Percentiles rank a stretch among this genome's conserved stretches.
phyloP scores from a whole-genome alignment of 2,113 vertebrate species.

The Physeter macrocephalus region DNA sequence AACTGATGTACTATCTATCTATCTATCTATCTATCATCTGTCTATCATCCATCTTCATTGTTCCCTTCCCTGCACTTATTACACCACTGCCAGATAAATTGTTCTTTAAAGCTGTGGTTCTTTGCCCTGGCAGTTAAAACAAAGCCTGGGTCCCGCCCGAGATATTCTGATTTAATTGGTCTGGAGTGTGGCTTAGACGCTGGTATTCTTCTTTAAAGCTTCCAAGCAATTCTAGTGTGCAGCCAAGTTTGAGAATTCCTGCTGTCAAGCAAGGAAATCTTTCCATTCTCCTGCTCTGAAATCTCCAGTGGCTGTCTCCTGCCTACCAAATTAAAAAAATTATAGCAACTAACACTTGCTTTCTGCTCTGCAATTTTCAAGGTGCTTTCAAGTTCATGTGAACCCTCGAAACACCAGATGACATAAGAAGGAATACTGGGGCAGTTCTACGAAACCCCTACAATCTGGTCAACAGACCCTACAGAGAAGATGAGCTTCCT shows the following conservation, averaged over 20 bases:
- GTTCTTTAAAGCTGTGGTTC: neutral
- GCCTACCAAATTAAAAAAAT: neutral
- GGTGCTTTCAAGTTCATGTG: neutral
- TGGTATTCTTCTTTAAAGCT: neutral
- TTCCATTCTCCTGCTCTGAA: neutral
- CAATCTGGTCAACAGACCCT: neutral
- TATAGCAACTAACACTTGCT: neutral
- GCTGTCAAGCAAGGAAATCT: neutral
- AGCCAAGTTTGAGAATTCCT: neutral
- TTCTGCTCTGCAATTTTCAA: neutral
- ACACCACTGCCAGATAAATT: neutral
- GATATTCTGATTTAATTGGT: neutral
- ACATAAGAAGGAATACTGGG: neutral
- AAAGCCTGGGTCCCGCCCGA: neutral
- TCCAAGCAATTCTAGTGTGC: neutral
- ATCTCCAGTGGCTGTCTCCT: neutral
- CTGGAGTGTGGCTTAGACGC: neutral
- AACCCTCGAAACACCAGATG: neutral
- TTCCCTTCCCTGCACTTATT: neutral
- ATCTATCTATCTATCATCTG: neutral
- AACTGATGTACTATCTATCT: neutral
- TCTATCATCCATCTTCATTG: neutral
- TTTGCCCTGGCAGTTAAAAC: neutral
- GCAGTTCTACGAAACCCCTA: neutral
- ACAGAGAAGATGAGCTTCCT: neutral